Evolutionary conservation across 2,888 invertebrate genomes (phyloP), one percentile per base, ranked within the genome.

Genomic region (Netelia inedita): DNA sequence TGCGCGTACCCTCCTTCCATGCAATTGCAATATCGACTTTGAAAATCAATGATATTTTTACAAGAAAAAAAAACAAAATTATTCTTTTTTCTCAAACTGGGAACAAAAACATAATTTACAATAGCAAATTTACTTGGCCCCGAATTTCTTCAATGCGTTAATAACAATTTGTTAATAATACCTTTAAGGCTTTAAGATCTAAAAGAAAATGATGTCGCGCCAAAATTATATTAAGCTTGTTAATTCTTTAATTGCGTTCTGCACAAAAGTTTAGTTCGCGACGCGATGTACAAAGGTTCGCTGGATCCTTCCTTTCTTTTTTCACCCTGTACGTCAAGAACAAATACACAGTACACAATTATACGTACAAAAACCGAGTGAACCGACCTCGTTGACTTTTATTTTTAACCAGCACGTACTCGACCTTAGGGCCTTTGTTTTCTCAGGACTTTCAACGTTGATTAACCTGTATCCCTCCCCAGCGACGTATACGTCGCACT

Each of bases 371-470:
- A 41, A 3, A 16, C 23, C 16, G 21, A 28, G 28, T 59, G 53
- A 65, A 76, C 8, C 14, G 57, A 65, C 28, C 57, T 66, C 66
- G 59, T 59, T 78, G 71, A 66, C 72, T 73, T 72, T 82, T 82
- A 72, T 73, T 81, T 78, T 43, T 69, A 35, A 35, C 63, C 79
- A 69, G 55, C n/a, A 61, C 55, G 74, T 71, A 59, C 69, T 74
- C 75, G 71, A 59, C 71, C 66, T 83, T 66, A 61, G 19, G 21
- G 35, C 41, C 53, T 71, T 79, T 79, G 69, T 79, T 41, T 35
- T 41, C 35, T 35, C 41, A 21, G 21, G 28, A 43, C 57, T 43
- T 46, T 66, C 35, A 16, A 73, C 28, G 43, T 43, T 65, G 19
- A 28, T 28, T 66, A 57, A 11, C 19, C 8, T 43, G n/a, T 66